Conservation (phyloP, 2,797 vertebrate species). For the Nannoperca obscura region DNA sequence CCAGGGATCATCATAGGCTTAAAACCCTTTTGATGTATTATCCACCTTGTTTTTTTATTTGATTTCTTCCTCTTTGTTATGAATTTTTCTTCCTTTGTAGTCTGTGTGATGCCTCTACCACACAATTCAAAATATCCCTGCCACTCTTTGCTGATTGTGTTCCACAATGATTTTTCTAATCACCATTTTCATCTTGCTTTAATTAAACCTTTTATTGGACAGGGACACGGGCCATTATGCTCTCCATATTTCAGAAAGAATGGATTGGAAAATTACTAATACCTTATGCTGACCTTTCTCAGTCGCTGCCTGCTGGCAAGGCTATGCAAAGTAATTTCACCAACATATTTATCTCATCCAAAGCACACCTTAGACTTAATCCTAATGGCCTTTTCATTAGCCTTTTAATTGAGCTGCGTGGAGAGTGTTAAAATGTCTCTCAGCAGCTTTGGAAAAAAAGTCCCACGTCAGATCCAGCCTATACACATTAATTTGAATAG, state of each 20-base stretch:
- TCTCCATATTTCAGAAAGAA: conserved; percentile 69
- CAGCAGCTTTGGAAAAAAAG: conserved; percentile 48
- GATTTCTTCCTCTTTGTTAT: conserved; percentile 54
- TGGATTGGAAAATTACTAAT: conserved; percentile 71
- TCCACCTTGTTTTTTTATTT: conserved; percentile 37
- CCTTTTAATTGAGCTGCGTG: conserved; percentile 68
- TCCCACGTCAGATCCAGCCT: conserved; percentile 38
- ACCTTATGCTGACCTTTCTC: conserved; percentile 77
- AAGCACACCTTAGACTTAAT: conserved; percentile 74
- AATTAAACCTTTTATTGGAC: conserved; percentile 73
- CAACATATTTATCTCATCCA: conserved; percentile 74
- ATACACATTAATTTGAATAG: conserved; percentile 52
- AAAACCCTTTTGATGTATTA: conserved; percentile 64
- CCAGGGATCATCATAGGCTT: conserved; percentile 63
- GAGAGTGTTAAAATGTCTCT: conserved; percentile 64
- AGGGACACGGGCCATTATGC: conserved; percentile 66
- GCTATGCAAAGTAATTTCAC: conserved; percentile 59
- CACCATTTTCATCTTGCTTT: conserved; percentile 72
- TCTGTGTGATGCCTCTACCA: conserved; percentile 11
- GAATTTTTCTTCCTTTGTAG: conserved; percentile 40
- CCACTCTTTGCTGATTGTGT: conserved; percentile 37
- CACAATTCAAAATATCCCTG: conserved; percentile 46
- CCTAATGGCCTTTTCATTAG: conserved; percentile 79
- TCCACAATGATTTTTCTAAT: conserved; percentile 56
- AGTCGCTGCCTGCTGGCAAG: conserved; percentile 60